Conservation (phyloP, 2,797 vertebrate genomes). For the Erithacus rubecula region DNA sequence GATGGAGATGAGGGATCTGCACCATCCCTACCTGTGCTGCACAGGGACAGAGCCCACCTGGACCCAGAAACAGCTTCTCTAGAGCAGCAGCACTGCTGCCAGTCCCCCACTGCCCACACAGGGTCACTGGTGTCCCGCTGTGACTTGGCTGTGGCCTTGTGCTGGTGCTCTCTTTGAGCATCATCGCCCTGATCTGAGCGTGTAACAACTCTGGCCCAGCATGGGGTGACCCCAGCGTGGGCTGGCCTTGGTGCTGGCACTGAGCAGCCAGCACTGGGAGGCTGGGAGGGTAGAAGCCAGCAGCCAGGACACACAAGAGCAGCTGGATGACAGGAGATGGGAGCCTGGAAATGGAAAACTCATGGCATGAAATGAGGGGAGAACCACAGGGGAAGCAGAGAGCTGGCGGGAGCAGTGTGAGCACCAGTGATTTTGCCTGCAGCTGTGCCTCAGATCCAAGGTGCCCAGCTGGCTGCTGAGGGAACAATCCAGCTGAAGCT, state of each 20-base stretch:
- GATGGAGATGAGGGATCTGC: neutral
- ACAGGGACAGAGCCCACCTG: neutral
- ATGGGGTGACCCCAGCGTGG: rapidly evolving
- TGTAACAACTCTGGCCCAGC: neutral
- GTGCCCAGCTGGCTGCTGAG: neutral
- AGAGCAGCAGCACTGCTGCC: neutral
- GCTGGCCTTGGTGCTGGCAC: neutral
- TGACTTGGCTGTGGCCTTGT: neutral
- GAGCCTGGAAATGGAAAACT: neutral
- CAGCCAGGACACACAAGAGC: neutral
- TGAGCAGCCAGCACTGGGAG: neutral
- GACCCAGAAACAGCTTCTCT: neutral
- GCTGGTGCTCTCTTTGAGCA: neutral
- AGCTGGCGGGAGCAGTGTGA: neutral
- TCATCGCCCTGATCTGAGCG: neutral
- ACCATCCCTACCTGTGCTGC: neutral
- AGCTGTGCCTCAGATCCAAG: neutral
- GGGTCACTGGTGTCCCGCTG: rapidly evolving
- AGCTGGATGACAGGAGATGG: neutral
- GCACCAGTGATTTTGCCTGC: neutral
- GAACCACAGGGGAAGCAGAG: neutral
- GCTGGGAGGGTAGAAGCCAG: neutral
- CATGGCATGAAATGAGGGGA: rapidly evolving
- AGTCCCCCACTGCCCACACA: neutral
- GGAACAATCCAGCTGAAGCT: neutral